Base-by-base conservation (phyloP, 2,888 invertebrate species). In the Cosmia trapezina region DNA sequence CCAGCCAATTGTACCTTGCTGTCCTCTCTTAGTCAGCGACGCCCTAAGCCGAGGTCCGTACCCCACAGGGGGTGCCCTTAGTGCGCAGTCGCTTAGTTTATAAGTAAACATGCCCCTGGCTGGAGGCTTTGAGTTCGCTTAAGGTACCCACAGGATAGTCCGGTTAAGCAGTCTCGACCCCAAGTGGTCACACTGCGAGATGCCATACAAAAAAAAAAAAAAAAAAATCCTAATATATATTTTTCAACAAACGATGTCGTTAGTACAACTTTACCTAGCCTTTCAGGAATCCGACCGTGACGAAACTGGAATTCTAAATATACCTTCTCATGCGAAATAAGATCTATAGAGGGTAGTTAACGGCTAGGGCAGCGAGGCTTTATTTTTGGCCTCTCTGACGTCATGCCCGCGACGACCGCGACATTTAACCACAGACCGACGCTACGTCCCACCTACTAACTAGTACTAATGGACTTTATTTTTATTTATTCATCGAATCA, bases 381-480 rank as follows among this genome's bases (percentile, higher is more conserved):
- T 83, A 80, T 83, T 80, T 80, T 78, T 66, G 79, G 68, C 28
- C 65, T 43, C 17, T n/a, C 45, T 83, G 83, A 80, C 80, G 80
- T 83, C 80, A 80, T 33, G 3, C 17, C 61, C 62, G 49, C 56
- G 53, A 22, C 33, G 51, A 62, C 80, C 72, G 64, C 67, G 56
- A 68, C 59, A 56, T 71, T 71, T 77, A 61, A n/a, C 67, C 53
- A 17, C 82, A 68, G 43, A 57, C 72, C 22, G 43, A 47, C 41
- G 54, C 54, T 12, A 33, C n/a, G n/a, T n/a, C 53, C 51, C 47
- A 64, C 45, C 54, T 65, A 47, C 49, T 64, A 45, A 54, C 41
- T 81, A 65, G 62, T 72, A 41, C 53, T 45, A 81, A 56, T 56
- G 22, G 41, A 22, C 14, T 63, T 66, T 75, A 54, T 68, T 56